These are phyloP conservation scores for Scaptomyza caliginosa DNA, from an alignment of 2,888 invertebrate species.

Conservation along the genomic window DNA sequence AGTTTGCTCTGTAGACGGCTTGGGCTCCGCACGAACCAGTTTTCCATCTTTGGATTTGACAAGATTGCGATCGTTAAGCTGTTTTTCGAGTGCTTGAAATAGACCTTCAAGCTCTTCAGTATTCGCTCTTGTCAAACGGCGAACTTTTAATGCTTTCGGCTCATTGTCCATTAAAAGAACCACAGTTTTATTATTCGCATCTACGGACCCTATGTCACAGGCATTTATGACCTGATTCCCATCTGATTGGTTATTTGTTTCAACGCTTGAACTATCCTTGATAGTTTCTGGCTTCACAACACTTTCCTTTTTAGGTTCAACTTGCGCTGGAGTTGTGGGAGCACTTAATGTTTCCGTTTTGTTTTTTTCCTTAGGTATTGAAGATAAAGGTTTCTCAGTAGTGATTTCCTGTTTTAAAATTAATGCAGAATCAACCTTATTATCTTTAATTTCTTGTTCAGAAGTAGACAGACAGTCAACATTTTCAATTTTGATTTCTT, in stretches of 20 bases:
- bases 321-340: not conserved
- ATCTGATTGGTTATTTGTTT: not conserved
- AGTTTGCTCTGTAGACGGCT: slow-evolving; percentile 37
- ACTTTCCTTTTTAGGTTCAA: not conserved
- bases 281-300: slow-evolving; percentile 1
- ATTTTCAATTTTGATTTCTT: not conserved
- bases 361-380: not conserved
- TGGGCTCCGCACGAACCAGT: slow-evolving; percentile 43
- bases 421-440: not conserved
- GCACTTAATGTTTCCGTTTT: not conserved
- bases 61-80: slow-evolving; percentile 74
- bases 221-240: slow-evolving; percentile 31
- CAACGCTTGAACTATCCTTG: not conserved
- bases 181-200: slow-evolving; percentile 76
- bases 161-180: slow-evolving; percentile 80
- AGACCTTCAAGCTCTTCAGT: slow-evolving; percentile 80
- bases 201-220: slow-evolving; percentile 52
- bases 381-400: not conserved
- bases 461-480: not conserved
- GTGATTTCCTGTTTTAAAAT: not conserved
- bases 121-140: slow-evolving; percentile 79
- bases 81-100: slow-evolving; percentile 81
- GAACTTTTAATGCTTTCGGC: slow-evolving; percentile 76
- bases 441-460: not conserved
- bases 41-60: slow-evolving; percentile 69